Percentiles rank a stretch among this genome's conserved stretches.
phyloP scores from a whole-genome alignment of 2,797 vertebrate species.

The Thamnophis elegans region DNA sequence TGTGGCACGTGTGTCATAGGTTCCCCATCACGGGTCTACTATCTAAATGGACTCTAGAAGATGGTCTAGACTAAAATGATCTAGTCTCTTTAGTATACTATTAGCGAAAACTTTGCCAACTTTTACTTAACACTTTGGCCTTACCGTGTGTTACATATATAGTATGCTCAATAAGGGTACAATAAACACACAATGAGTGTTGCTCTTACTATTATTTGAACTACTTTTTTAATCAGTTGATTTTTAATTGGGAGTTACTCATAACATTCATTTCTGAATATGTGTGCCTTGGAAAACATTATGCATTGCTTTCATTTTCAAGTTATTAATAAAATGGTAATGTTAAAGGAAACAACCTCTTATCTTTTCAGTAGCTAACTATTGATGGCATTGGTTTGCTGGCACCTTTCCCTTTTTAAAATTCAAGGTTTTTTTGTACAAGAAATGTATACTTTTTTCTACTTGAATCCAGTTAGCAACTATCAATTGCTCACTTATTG shows the following conservation, averaged over 20 bases:
- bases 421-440: background rate
- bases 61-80: background rate
- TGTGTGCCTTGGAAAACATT: background rate
- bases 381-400: slow-evolving; percentile 4
- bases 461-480: background rate
- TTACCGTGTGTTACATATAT: background rate
- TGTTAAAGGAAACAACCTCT: background rate
- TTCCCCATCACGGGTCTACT: no score
- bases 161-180: background rate
- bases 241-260: background rate
- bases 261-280: background rate
- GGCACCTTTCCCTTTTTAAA: background rate
- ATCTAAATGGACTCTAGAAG: no score
- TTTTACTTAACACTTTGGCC: background rate
- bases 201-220: background rate
- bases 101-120: background rate
- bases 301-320: background rate
- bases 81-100: background rate
- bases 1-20: no score
- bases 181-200: background rate
- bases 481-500: background rate
- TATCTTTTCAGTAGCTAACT: slow-evolving; percentile 41
- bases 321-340: background rate
- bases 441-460: background rate
- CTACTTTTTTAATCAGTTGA: background rate